These are phyloP conservation scores for Heliopora coerulea DNA, from an alignment of 92 coral and sea anemone species.

Conservation along the genomic window DNA sequence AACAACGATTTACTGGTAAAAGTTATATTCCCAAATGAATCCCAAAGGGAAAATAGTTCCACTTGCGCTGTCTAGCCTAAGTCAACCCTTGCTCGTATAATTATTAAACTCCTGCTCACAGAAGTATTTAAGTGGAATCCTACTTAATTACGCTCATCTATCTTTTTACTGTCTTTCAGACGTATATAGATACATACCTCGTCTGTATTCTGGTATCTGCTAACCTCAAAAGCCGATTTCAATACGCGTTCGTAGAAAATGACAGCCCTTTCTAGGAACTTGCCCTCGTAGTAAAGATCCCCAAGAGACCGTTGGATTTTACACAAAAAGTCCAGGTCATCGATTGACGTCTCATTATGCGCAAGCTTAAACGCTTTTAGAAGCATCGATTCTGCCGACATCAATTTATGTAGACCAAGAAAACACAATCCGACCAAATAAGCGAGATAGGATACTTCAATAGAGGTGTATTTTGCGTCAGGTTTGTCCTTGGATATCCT, in stretches of 20 bases:
- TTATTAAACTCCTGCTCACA: too few species aligned
- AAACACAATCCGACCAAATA: slow-evolving; percentile 42
- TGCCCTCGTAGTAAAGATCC: slow-evolving; percentile 58
- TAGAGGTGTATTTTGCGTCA: slow-evolving; percentile 4
- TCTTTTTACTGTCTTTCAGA: too few species aligned
- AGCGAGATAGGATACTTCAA: slow-evolving; percentile 26
- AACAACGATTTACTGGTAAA: too few species aligned
- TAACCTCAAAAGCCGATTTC: slow-evolving; percentile 70
- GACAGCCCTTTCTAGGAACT: slow-evolving; percentile 62
- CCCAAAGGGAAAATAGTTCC: too few species aligned
- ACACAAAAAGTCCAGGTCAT: slow-evolving; percentile 71
- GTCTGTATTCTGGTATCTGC: slow-evolving; percentile 47
- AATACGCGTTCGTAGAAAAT: slow-evolving; percentile 71
- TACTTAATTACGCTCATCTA: too few species aligned
- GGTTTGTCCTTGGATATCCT: slow-evolving; percentile 9
- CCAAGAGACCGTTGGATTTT: slow-evolving; percentile 75
- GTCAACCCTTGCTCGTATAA: too few species aligned
- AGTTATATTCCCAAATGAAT: too few species aligned
- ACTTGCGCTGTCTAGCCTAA: too few species aligned
- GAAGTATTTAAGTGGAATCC: too few species aligned
- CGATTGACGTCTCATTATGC: slow-evolving; percentile 76
- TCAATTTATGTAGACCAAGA: slow-evolving; percentile 53
- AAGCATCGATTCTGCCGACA: slow-evolving; percentile 69
- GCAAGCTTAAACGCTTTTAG: slow-evolving; percentile 75
- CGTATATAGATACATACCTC: too few species aligned